A percentile compares a stretch with the other conserved stretches of the same genome.
phyloP scores from a whole-genome alignment of 2,797 vertebrate genomes.

The Sternarchorhynchus goeldii region DNA sequence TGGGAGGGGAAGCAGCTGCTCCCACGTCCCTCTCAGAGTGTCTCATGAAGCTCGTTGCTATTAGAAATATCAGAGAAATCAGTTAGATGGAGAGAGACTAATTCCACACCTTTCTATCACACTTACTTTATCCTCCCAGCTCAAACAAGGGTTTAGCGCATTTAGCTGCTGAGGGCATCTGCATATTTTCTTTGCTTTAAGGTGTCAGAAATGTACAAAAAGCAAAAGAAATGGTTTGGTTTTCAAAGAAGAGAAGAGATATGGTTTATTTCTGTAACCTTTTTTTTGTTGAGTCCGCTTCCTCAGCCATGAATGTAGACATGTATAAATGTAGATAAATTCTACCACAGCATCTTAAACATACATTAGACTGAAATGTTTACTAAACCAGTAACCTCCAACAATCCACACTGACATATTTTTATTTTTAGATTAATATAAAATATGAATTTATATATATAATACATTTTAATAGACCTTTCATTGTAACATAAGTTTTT shows the following conservation, averaged over 20 bases:
- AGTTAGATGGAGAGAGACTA: slow-evolving; percentile 8
- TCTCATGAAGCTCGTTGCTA: slow-evolving; percentile 24
- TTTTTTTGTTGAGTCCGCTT: slow-evolving; percentile 19
- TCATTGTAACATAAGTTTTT: too few species aligned
- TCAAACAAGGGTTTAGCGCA: slow-evolving; percentile 22
- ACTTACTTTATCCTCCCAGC: slow-evolving; percentile 18
- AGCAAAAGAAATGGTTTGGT: slow-evolving; percentile 7
- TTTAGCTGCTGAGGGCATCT: slow-evolving; percentile 19
- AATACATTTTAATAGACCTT: too few species aligned
- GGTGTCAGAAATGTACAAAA: slow-evolving; percentile 28
- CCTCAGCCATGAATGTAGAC: slow-evolving; percentile 19
- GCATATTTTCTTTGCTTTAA: slow-evolving; percentile 7
- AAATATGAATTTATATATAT: too few species aligned
- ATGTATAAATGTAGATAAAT: slow-evolving; percentile 26
- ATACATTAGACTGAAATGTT: background rate
- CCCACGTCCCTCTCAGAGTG: slow-evolving; percentile 8
- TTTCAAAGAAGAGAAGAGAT: slow-evolving; percentile 25
- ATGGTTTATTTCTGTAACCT: slow-evolving; percentile 34
- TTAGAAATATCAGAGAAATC: slow-evolving; percentile 21
- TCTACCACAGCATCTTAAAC: background rate
- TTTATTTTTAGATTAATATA: background rate
- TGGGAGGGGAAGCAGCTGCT: background rate
- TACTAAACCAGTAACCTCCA: background rate
- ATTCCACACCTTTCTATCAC: slow-evolving; percentile 37
- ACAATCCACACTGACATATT: background rate